phyloP scores from a whole-genome alignment of 2,113 vertebrate species.

The Octodon degus region DNA sequence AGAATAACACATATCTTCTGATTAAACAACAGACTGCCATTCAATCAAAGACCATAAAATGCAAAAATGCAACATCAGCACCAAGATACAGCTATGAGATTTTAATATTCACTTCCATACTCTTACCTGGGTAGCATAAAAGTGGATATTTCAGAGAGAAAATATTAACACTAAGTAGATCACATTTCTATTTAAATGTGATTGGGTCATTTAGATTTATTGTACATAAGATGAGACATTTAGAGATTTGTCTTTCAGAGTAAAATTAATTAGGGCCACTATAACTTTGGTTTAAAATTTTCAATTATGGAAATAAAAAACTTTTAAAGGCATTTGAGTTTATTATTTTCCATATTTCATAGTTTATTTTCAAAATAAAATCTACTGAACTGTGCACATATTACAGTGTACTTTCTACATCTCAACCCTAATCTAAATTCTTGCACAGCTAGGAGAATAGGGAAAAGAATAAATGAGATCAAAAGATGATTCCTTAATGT shows the following conservation, averaged over 20 bases:
- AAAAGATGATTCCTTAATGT: conserved; percentile 39
- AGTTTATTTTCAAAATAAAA: conserved; percentile 76
- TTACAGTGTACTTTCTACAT: conserved; percentile 57
- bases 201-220: conserved; percentile 57
- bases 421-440: conserved; percentile 48
- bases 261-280: conserved; percentile 59
- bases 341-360: conserved; percentile 72
- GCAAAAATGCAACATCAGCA: conserved; percentile 70
- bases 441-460: not conserved
- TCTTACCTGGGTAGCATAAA: conserved; percentile 78
- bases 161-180: conserved; percentile 60
- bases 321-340: conserved; percentile 63
- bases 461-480: conserved; percentile 35
- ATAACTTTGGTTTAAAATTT: conserved; percentile 73
- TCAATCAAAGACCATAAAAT: conserved; percentile 70
- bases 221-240: conserved; percentile 66
- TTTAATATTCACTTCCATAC: conserved; percentile 78
- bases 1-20: conserved; percentile 77
- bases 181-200: conserved; percentile 60
- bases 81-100: conserved; percentile 67
- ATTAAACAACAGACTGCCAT: conserved; percentile 77
- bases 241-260: conserved; percentile 70
- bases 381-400: conserved; percentile 40
- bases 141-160: conserved; percentile 67
- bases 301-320: conserved; percentile 71